Conservation (phyloP, 2,797 vertebrate species). For the Crenuchus spilurus region DNA sequence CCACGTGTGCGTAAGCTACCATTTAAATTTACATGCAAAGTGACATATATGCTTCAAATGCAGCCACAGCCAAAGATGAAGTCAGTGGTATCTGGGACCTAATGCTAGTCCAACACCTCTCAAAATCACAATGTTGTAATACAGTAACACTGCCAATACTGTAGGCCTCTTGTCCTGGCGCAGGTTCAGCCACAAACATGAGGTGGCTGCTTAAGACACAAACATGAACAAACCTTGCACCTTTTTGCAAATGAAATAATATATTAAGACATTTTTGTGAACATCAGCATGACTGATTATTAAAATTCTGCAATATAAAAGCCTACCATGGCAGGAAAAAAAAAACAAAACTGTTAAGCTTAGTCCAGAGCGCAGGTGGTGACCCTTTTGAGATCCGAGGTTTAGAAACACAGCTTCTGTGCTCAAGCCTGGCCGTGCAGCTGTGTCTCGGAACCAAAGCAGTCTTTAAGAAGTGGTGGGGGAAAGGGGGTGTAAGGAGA, state of each 20-base stretch:
- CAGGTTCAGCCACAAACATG: constrained; percentile 27
- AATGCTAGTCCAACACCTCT: constrained; percentile 41
- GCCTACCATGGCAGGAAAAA: constrained; percentile 52
- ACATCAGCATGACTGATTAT: constrained; percentile 70
- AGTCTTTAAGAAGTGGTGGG: constrained; percentile 60
- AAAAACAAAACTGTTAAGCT: constrained; percentile 27
- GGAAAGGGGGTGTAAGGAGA: constrained; percentile 51
- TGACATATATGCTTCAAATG: constrained; percentile 39
- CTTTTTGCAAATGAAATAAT: constrained; percentile 67
- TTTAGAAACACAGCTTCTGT: constrained; percentile 61
- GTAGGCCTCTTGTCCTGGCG: constrained; percentile 28
- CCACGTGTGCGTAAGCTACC: constrained; percentile 6
- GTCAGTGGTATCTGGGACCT: constrained; percentile 43
- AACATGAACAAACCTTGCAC: constrained; percentile 47
- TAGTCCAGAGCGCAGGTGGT: constrained; percentile 59
- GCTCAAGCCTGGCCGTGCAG: constrained; percentile 61
- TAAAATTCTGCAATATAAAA: constrained; percentile 65
- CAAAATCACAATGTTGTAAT: constrained; percentile 47
- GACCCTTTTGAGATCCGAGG: constrained; percentile 54
- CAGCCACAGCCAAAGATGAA: constrained; percentile 42
- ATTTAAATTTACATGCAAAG: constrained; percentile 42
- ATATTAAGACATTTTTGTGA: constrained; percentile 80
- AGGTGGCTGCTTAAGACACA: constrained; percentile 45
- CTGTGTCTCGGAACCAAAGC: constrained; percentile 62
- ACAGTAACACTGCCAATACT: constrained; percentile 48